phyloP scores from a whole-genome alignment of 35 echinoderm and acorn worm genomes.

The Nesometra sesokonis region DNA sequence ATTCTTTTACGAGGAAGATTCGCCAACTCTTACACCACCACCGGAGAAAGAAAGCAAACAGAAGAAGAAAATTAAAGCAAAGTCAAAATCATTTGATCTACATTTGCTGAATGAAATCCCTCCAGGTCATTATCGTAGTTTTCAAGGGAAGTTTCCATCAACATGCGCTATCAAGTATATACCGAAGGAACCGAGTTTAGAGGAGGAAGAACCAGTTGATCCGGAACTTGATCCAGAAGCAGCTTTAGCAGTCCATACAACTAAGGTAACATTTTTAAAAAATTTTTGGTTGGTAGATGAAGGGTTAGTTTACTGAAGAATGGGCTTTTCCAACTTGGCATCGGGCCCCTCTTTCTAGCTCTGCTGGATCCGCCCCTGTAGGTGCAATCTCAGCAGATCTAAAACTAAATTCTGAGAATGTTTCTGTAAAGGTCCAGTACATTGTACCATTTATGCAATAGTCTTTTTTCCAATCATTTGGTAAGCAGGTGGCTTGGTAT shows the following conservation, averaged over 20 bases:
- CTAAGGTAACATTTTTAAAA: conserved; percentile 19
- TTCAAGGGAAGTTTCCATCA: conserved; percentile 72
- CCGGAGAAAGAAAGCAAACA: conserved; percentile 29
- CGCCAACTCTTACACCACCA: not conserved
- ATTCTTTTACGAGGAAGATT: not conserved
- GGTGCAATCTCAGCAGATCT: too few relatives aligned
- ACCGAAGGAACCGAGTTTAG: conserved; percentile 62
- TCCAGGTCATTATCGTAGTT: conserved; percentile 81
- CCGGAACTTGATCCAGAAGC: conserved; percentile 68
- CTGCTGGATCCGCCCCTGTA: too few relatives aligned
- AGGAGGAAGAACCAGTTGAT: conserved; percentile 70
- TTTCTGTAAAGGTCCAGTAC: too few relatives aligned
- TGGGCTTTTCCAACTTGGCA: too few relatives aligned
- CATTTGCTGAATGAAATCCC: conserved; percentile 40
- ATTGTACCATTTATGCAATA: too few relatives aligned
- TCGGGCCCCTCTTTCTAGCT: too few relatives aligned
- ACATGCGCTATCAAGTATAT: conserved; percentile 85
- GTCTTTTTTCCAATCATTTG: too few relatives aligned
- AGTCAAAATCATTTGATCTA: conserved; percentile 41
- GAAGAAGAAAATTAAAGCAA: conserved; percentile 72
- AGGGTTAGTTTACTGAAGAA: too few relatives aligned
- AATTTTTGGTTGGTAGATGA: too few relatives aligned
- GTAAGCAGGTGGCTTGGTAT: too few relatives aligned
- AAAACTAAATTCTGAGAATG: too few relatives aligned
- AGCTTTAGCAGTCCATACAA: conserved; percentile 40